Conservation (phyloP, 2,797 vertebrate genomes). For the Eupleurogrammus muticus region DNA sequence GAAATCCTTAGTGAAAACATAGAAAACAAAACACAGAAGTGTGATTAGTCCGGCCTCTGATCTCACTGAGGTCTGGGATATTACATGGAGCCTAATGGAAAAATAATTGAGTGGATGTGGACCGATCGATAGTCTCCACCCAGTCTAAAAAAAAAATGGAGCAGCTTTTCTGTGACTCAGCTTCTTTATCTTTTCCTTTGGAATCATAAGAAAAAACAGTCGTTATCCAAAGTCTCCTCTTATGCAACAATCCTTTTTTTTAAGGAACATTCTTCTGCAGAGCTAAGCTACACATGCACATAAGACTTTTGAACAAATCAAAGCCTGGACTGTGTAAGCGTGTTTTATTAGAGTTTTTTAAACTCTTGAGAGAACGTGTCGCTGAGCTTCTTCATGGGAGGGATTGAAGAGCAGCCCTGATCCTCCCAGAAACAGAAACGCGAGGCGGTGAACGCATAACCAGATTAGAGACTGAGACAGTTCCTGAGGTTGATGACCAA, state of each 20-base stretch:
- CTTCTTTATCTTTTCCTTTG: neutral
- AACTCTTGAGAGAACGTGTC: constrained; percentile 1
- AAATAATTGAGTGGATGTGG: neutral
- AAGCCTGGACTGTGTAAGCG: constrained; percentile 30
- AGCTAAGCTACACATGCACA: too few relatives aligned
- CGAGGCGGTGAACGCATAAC: constrained; percentile 39
- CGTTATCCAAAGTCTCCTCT: constrained; percentile 2
- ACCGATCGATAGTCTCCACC: neutral
- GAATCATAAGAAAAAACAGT: neutral
- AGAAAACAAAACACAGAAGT: neutral
- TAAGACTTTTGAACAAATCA: constrained; percentile 41
- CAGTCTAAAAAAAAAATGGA: constrained; percentile 1
- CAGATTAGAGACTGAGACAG: constrained; percentile 47
- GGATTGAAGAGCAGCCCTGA: constrained; percentile 28
- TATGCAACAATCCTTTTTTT: neutral
- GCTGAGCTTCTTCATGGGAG: constrained; percentile 13
- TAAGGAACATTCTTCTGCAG: constrained; percentile 12
- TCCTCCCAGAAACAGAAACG: constrained; percentile 31
- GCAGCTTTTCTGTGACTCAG: neutral
- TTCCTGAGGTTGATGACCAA: constrained; percentile 43
- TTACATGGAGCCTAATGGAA: neutral
- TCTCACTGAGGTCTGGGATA: neutral
- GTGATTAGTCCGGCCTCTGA: neutral
- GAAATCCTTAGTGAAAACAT: too few relatives aligned
- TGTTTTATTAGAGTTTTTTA: constrained; percentile 24